Percentiles rank a stretch among this genome's conserved stretches.
phyloP scores from a whole-genome alignment of 64 coral and sea anemone species.

The Pocillopora damicornis region DNA sequence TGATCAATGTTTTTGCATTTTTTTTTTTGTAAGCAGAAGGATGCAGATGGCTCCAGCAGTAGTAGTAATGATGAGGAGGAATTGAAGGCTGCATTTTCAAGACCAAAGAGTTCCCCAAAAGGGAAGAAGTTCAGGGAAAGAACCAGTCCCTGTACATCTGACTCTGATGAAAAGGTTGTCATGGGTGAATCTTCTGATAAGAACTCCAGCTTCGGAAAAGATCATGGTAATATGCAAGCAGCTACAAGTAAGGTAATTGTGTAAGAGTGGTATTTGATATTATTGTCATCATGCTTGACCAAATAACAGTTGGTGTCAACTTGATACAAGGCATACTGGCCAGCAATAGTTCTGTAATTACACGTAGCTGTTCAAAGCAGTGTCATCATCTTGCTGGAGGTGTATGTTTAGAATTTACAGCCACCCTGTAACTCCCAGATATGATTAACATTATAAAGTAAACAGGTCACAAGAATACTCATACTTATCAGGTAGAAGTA shows the following conservation, averaged over 20 bases:
- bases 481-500: too few relatives aligned
- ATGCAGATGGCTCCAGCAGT: neutral
- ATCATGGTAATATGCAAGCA: neutral
- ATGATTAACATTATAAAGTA: too few relatives aligned
- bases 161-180: neutral
- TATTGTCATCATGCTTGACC: neutral
- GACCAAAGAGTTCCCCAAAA: neutral
- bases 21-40: neutral
- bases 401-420: too few relatives aligned
- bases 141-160: slow-evolving; percentile 43
- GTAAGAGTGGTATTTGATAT: neutral
- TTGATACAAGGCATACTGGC: too few relatives aligned
- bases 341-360: too few relatives aligned
- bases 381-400: too few relatives aligned
- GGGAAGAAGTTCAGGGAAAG: slow-evolving; percentile 50
- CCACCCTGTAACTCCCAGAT: too few relatives aligned
- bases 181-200: neutral
- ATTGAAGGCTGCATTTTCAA: neutral
- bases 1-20: neutral
- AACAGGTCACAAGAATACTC: too few relatives aligned
- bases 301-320: too few relatives aligned
- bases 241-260: neutral
- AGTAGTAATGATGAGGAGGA: slow-evolving; percentile 42
- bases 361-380: too few relatives aligned
- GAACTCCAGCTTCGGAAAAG: neutral